Percentiles rank a stretch among this genome's conserved stretches.
Conservation (phyloP, 2,113 vertebrate genomes). For the Cephalopholis sonnerati region DNA sequence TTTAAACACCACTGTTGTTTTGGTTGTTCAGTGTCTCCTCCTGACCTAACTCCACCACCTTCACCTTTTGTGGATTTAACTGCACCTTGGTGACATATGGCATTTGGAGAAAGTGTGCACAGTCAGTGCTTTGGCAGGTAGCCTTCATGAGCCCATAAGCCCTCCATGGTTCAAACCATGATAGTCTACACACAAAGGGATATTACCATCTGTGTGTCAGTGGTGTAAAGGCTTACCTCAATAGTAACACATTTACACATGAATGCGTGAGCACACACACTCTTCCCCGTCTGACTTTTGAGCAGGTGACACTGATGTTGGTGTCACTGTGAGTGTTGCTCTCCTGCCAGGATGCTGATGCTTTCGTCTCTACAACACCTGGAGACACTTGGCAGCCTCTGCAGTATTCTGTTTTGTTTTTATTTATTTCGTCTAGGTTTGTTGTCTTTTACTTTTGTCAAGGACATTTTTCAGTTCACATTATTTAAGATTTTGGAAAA, state of each 20-base stretch:
- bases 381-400: slow-evolving; percentile 44
- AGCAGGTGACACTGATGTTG: slow-evolving; percentile 11
- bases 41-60: no score
- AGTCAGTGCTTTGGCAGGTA: not conserved
- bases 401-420: not conserved
- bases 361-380: slow-evolving; percentile 36
- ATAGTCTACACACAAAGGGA: not conserved
- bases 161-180: not conserved
- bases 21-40: no score
- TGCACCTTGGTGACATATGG: not conserved
- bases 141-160: not conserved
- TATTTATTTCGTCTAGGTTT: not conserved
- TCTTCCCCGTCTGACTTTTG: not conserved
- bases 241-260: not conserved
- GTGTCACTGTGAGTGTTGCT: slow-evolving; percentile 3
- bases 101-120: not conserved
- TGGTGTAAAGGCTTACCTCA: not conserved
- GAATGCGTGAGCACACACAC: not conserved
- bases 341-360: slow-evolving; percentile 21
- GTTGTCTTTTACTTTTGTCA: not conserved
- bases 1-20: no score
- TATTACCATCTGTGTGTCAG: not conserved
- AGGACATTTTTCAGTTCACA: slow-evolving; percentile 4
- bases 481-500: not conserved
- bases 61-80: not conserved